These are phyloP conservation scores for Candoia aspera DNA, from an alignment of 2,113 vertebrate species.

Conservation along the genomic window DNA sequence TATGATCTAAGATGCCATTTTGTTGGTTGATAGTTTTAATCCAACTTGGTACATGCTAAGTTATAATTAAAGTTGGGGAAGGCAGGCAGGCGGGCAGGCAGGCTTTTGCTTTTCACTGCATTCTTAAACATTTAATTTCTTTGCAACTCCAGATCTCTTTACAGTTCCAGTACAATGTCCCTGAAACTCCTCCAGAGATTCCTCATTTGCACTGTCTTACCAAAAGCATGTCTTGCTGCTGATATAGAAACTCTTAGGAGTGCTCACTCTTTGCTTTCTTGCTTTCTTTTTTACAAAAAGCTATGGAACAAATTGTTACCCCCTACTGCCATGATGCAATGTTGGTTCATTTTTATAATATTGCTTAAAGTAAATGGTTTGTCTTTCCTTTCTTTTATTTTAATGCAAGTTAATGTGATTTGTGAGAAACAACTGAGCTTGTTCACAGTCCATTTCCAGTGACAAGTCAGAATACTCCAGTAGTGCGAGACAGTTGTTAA, in stretches of 20 bases:
- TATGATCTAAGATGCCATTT: not conserved
- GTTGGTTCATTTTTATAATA: not conserved
- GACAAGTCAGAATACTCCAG: slow-evolving; percentile 10
- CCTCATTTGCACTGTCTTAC: not conserved
- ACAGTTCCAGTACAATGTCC: not conserved
- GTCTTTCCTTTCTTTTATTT: slow-evolving; percentile 12
- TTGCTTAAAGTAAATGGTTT: not conserved
- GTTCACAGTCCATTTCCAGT: slow-evolving; percentile 6
- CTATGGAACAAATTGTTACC: not conserved
- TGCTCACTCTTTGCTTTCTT: not conserved
- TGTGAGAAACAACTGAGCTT: not conserved
- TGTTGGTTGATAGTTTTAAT: not conserved
- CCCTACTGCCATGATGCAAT: not conserved
- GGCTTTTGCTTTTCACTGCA: not conserved
- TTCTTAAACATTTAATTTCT: not conserved
- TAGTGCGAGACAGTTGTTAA: not conserved
- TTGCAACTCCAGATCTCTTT: not conserved
- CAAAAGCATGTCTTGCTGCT: not conserved
- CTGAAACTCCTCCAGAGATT: not conserved
- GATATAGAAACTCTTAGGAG: not conserved
- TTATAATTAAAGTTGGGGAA: not conserved
- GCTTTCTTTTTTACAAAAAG: not conserved
- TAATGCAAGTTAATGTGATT: slow-evolving; percentile 32
- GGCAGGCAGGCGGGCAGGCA: not conserved
- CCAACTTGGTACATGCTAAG: not conserved